Conservation (phyloP, 2,797 vertebrate genomes). For the Bradypodion ventrale region DNA sequence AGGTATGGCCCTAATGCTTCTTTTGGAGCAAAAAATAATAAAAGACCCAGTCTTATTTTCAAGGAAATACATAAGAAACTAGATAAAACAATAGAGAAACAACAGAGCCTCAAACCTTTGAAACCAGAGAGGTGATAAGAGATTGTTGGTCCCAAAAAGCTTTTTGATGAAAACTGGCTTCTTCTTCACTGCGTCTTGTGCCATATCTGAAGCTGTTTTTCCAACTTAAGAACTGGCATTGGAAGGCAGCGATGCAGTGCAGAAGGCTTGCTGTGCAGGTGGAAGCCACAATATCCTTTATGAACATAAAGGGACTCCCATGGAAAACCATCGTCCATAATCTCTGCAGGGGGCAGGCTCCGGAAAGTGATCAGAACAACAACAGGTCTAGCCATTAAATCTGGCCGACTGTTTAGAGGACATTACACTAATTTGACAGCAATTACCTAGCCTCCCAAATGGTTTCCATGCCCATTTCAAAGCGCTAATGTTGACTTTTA, state of each 20-base stretch:
- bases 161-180: neutral
- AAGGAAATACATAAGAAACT: too few relatives aligned
- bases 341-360: neutral
- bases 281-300: neutral
- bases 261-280: neutral
- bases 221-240: neutral
- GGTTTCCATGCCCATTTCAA: neutral
- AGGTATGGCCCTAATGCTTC: too few relatives aligned
- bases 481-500: neutral
- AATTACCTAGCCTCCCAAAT: neutral
- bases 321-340: neutral
- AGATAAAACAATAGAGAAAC: neutral
- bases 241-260: neutral
- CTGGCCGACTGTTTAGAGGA: neutral
- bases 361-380: neutral
- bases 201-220: neutral
- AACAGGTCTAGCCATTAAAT: neutral
- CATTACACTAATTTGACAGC: constrained; percentile 6
- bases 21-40: too few relatives aligned
- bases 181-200: neutral
- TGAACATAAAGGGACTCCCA: neutral
- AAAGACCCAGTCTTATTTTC: too few relatives aligned
- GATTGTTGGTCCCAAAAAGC: neutral
- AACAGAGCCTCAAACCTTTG: neutral
- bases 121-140: neutral